Evolutionary conservation across 2,888 invertebrate genomes (phyloP).

Genomic region (Pollenia angustigena): DNA sequence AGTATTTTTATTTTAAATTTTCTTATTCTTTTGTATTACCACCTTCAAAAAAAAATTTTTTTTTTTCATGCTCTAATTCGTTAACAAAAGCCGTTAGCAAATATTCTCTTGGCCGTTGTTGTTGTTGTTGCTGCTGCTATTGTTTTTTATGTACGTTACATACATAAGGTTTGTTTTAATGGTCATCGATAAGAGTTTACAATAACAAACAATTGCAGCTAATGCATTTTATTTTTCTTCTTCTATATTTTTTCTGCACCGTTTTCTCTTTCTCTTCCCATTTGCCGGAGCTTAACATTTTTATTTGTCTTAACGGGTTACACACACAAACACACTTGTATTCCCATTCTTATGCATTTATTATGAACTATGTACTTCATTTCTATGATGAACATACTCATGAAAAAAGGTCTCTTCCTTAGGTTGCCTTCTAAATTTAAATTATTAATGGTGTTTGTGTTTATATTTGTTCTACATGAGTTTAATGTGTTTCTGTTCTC

Average conservation of each 20-base stretch:
- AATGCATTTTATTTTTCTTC: conserved; percentile 48
- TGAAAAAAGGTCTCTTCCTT: conserved; percentile 36
- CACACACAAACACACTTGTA: not conserved
- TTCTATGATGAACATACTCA: conserved; percentile 41
- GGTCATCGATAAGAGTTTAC: conserved; percentile 63
- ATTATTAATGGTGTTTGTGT: conserved; percentile 48
- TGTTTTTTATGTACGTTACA: not conserved
- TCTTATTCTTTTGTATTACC: conserved; percentile 54
- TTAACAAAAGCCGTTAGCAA: conserved; percentile 70
- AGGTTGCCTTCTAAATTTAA: conserved; percentile 29
- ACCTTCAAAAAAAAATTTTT: conserved; percentile 51
- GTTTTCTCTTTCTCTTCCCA: not conserved
- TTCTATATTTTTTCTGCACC: not conserved
- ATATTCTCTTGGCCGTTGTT: conserved; percentile 31
- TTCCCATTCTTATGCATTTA: conserved; percentile 4
- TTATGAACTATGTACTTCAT: conserved; percentile 49
- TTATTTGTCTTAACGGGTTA: not conserved
- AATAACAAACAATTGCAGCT: conserved; percentile 56
- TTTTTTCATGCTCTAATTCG: conserved; percentile 70
- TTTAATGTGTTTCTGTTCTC: conserved; percentile 5
- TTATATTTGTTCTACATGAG: not conserved
- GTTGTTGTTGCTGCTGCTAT: conserved; percentile 11
- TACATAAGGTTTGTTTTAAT: conserved; percentile 53
- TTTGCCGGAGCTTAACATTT: not conserved
- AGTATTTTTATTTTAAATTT: conserved; percentile 27